phyloP scores from a whole-genome alignment of 2,888 invertebrate species.

The Drosophila mimica region DNA sequence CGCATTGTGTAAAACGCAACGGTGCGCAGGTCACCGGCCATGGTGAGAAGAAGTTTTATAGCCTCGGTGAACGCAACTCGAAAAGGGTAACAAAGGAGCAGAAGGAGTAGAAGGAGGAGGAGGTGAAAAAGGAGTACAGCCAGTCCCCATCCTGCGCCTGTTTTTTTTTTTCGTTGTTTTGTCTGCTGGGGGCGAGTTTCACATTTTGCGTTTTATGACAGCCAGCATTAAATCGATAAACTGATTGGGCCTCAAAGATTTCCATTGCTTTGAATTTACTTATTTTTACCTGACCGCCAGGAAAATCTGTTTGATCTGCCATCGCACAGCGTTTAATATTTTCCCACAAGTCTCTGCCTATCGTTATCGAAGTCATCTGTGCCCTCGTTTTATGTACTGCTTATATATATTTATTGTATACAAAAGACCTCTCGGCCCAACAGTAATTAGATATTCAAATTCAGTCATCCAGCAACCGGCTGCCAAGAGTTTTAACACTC shows the following conservation, averaged over 20 bases:
- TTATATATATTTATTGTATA: neutral
- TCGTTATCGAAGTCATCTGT: slow-evolving; percentile 14
- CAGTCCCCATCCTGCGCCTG: slow-evolving; percentile 1
- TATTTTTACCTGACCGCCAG: slow-evolving; percentile 42
- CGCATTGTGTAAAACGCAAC: slow-evolving; percentile 30
- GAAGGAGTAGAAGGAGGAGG: too few species aligned
- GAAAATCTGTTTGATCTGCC: slow-evolving; percentile 53
- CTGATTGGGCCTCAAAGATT: slow-evolving; percentile 72
- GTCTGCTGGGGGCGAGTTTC: slow-evolving; percentile 1
- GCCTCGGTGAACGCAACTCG: slow-evolving; percentile 16
- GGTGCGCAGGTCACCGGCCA: slow-evolving; percentile 39
- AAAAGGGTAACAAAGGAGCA: slow-evolving; percentile 29
- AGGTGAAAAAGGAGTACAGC: neutral
- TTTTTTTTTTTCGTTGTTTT: neutral
- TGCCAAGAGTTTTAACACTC: neutral
- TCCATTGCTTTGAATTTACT: slow-evolving; percentile 59
- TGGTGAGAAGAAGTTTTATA: slow-evolving; percentile 31
- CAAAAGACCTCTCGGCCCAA: slow-evolving; percentile 16
- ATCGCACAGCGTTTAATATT: slow-evolving; percentile 35
- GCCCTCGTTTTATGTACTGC: neutral
- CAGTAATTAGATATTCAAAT: slow-evolving; percentile 63
- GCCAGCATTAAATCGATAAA: slow-evolving; percentile 72
- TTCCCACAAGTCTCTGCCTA: slow-evolving; percentile 7
- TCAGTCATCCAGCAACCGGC: slow-evolving; percentile 20
- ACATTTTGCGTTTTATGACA: slow-evolving; percentile 66